Evolutionary conservation across 2,888 invertebrate genomes (phyloP).

Genomic region (Dusona sp.): DNA sequence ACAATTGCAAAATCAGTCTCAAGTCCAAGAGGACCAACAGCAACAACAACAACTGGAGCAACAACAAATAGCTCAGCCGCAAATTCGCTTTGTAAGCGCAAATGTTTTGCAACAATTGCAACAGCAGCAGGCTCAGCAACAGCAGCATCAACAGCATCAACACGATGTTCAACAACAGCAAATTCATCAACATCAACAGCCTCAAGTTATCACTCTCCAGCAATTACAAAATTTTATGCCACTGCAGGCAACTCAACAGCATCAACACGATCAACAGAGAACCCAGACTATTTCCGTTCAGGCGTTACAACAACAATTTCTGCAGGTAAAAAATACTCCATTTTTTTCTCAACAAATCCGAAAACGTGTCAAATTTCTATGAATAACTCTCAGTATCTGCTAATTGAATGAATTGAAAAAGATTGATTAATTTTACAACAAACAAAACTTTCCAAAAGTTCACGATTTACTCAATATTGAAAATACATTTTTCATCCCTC

Average conservation of each 20-base stretch:
- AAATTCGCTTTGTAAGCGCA: slow-evolving; percentile 82
- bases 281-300: slow-evolving; percentile 85
- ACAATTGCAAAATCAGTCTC: slow-evolving; percentile 75
- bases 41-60: slow-evolving; percentile 73
- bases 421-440: too few relatives aligned
- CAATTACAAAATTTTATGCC: slow-evolving; percentile 85
- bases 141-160: slow-evolving; percentile 78
- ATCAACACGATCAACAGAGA: slow-evolving; percentile 82
- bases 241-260: slow-evolving; percentile 81
- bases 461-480: not conserved
- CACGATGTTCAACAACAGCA: slow-evolving; percentile 85
- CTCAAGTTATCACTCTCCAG: slow-evolving; percentile 85
- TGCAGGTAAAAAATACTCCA: slow-evolving; percentile 82
- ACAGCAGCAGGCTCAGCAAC: slow-evolving; percentile 75
- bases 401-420: too few relatives aligned
- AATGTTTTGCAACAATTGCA: slow-evolving; percentile 83
- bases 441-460: too few relatives aligned
- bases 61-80: slow-evolving; percentile 78
- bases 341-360: not conserved
- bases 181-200: slow-evolving; percentile 81
- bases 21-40: slow-evolving; percentile 70
- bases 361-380: not conserved
- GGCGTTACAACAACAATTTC: slow-evolving; percentile 86
- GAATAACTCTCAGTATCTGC: not conserved
- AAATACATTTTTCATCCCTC: not conserved